Evolutionary conservation across 2,888 invertebrate species (phyloP), one percentile per base, ranked within the genome.

Genomic region (Macaria notata): DNA sequence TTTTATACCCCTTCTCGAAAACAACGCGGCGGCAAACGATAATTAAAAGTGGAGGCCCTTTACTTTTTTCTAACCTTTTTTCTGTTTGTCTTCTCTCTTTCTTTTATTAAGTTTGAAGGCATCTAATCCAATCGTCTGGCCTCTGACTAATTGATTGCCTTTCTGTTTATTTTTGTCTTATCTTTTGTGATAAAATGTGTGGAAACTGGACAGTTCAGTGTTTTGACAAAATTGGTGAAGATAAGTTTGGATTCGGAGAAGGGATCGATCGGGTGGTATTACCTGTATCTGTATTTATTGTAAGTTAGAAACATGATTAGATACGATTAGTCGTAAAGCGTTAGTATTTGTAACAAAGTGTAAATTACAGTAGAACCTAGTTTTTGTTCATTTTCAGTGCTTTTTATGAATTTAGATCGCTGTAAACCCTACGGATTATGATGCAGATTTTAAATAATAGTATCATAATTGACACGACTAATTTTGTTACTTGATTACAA

Each of bases 71-170:
- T 52, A 38, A 3, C 19, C 47, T 51, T 59, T 59, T 59, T 59
- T 59, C 46, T 54, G 49, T 44, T 50, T 49, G 41, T 44, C 31
- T 52, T 41, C 41, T 41, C 41, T 41, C 9, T 46, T 53, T 42
- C 43, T 57, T 53, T 77, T 72, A 66, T 72, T 72, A 60, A 31
- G 56, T 62, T 63, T 65, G 48, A 50, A 50, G 58, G 44, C 38
- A 51, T 59, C 59, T 62, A 81, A 81, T 81, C 79, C 76, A 77
- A 80, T 83, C 81, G 79, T 68, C 75, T 76, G 76, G 75, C 59
- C 75, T 71, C 70, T 75, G 72, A 78, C 86, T 87, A 88, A 88
- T 88, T 88, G 87, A 86, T 86, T 82, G 83, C 76, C 79, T 75
- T 76, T 72, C 71, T 79, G 75, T 79, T 77, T 78, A 75, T 77